phyloP scores from a whole-genome alignment of 1,140 invertebrate genomes.

The Temnothorax nylanderi region DNA sequence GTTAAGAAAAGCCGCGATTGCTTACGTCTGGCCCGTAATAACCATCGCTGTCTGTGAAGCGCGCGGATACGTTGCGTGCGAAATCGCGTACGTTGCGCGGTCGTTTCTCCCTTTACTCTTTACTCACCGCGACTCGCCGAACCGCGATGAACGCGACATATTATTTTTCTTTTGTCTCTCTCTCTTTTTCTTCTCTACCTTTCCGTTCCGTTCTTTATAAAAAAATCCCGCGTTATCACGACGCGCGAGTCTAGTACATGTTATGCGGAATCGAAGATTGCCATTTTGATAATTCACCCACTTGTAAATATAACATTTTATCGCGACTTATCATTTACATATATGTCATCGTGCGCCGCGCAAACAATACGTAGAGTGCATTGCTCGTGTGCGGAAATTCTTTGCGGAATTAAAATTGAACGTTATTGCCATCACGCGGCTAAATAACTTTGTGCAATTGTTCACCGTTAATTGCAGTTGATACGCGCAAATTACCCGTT shows the following conservation, averaged over 20 bases:
- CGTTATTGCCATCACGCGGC: neutral
- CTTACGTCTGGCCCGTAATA: neutral
- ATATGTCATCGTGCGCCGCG: neutral
- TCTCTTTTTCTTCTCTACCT: neutral
- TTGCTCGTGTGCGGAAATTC: no score
- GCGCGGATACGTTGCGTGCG: neutral
- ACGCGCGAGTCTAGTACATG: neutral
- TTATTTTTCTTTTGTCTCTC: slow-evolving; percentile 17
- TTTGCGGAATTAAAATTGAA: neutral
- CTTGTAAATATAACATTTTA: neutral
- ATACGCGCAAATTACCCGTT: neutral
- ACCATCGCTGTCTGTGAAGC: neutral
- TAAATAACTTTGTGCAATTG: neutral
- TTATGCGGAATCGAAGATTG: neutral
- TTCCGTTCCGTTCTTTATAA: neutral
- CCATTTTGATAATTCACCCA: neutral
- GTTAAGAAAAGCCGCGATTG: neutral
- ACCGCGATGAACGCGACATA: slow-evolving; percentile 2
- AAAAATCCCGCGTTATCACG: neutral
- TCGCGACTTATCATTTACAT: neutral
- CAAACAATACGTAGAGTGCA: neutral
- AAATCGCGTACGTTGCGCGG: neutral
- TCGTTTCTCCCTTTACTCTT: slow-evolving; percentile 2
- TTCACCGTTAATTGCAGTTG: slow-evolving; percentile 3
- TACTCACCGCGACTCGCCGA: neutral